Conservation (phyloP, 2,113 vertebrate genomes). For the Callospermophilus lateralis region DNA sequence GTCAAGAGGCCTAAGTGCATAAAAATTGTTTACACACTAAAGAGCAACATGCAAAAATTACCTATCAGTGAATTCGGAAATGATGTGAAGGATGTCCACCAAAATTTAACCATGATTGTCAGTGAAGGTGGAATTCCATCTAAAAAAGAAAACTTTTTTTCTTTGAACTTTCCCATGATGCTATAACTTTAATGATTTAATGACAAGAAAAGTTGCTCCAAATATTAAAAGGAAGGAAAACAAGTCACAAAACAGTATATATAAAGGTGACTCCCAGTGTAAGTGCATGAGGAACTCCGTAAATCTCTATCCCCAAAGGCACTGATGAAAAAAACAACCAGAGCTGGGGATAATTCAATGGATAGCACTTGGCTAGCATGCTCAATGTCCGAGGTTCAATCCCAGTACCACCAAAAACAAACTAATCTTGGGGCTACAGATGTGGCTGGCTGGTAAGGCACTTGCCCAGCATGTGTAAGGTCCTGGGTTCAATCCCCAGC, state of each 20-base stretch:
- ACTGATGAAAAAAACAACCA: too few relatives aligned
- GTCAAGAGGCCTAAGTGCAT: background rate
- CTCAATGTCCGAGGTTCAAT: too few relatives aligned
- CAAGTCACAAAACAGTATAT: background rate
- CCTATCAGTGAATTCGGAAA: background rate
- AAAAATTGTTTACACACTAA: background rate
- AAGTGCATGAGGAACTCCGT: background rate
- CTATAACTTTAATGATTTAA: slow-evolving; percentile 7
- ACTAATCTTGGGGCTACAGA: too few relatives aligned
- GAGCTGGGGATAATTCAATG: too few relatives aligned
- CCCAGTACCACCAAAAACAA: too few relatives aligned
- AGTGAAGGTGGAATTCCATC: background rate
- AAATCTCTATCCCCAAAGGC: background rate
- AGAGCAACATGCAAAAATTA: background rate
- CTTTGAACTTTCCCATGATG: background rate
- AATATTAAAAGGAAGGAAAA: background rate
- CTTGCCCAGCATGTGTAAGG: too few relatives aligned
- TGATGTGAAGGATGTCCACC: background rate
- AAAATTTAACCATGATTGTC: background rate
- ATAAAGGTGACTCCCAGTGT: background rate
- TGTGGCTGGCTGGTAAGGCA: too few relatives aligned
- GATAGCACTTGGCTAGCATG: too few relatives aligned
- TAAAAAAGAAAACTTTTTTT: background rate
- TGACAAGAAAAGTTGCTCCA: slow-evolving; percentile 7
- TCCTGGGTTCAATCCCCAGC: too few relatives aligned